Evolutionary conservation across 2,888 invertebrate species (phyloP).

Genomic region (Apomyelois bistriatella): DNA sequence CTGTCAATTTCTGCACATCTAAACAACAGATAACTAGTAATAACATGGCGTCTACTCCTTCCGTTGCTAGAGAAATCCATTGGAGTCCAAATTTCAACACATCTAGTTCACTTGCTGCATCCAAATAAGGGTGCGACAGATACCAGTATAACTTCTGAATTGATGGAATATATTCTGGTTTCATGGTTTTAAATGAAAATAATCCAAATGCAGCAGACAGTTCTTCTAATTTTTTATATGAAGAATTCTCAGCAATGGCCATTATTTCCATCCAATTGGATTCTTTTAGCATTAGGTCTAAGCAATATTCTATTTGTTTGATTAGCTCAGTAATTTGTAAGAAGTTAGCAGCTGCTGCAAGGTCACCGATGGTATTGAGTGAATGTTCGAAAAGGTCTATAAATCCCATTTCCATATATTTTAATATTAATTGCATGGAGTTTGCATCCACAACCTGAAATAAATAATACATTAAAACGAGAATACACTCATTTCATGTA

Average conservation of each 20-base stretch:
- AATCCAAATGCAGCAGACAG: conserved; percentile 49
- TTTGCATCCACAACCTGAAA: conserved; percentile 60
- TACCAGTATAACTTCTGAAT: conserved; percentile 61
- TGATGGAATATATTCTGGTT: conserved; percentile 44
- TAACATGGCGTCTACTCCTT: conserved; percentile 47
- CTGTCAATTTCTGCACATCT: conserved; percentile 44
- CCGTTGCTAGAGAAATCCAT: conserved; percentile 47
- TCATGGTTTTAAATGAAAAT: conserved; percentile 53
- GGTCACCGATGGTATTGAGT: conserved; percentile 40
- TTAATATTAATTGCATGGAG: conserved; percentile 55
- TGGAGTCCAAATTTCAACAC: conserved; percentile 63
- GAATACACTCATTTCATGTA: too few relatives aligned
- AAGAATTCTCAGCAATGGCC: conserved; percentile 52
- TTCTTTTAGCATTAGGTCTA: conserved; percentile 44
- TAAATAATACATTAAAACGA: background rate
- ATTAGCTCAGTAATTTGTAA: conserved; percentile 62
- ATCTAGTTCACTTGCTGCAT: conserved; percentile 46
- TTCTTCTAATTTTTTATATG: conserved; percentile 45
- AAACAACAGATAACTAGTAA: conserved; percentile 56
- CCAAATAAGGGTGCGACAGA: conserved; percentile 60
- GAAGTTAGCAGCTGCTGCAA: conserved; percentile 58
- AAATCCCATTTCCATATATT: conserved; percentile 56
- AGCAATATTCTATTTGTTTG: conserved; percentile 57
- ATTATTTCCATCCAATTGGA: conserved; percentile 57
- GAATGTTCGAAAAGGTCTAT: conserved; percentile 54